Base-by-base conservation (phyloP, 2,113 vertebrate genomes). In the Cheilinus undulatus region DNA sequence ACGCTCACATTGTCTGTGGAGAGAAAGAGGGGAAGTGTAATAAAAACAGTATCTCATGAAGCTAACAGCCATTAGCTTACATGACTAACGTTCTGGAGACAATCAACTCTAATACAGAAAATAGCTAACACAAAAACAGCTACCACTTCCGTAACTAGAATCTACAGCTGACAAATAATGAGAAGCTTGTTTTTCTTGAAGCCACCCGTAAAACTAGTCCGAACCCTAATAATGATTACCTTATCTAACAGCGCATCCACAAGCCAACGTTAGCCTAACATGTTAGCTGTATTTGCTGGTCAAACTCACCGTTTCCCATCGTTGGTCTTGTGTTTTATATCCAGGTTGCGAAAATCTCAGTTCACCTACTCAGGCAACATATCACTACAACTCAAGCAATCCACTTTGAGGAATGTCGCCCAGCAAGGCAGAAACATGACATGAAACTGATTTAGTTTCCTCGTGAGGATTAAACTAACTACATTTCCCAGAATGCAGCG, bases 1-100 rank as follows among this genome's bases (percentile, higher is more conserved):
- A 97, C 75, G 45, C 94, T 96, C 88, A 95, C 97, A 61, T 93
- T 95, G 85, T 97, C 98, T 97, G 91, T 15, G 48, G 28, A 90
- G 28, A 90, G 69, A 40, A 4, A n/a, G 10, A 0, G 36, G 12
- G 23, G 17, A 54, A 59, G 30, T 15, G 17, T 5, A 17, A 3
- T 32, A 9, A 32, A 32, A 34, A 34, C 32, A 34, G 8, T 7
- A 34, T 23, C 11, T 20, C 46, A n/a, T 5, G 19, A 0, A 48
- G 52, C 46, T 38, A 46, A 24, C 19, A 9, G n/a, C 9, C 28
- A 9, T 2, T 15, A 14, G 4, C 38, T 7, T 10, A 0, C 28
- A 30, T 13, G 14, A 4, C 56, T 12, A 6, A 20, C 7, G 34
- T 11, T 11, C 8, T 1, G 8, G 1, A 22, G 32, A 19, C 1